These are phyloP conservation scores for Triplophysa siluroides DNA, from an alignment of 2,113 vertebrate species.

Conservation along the genomic window DNA sequence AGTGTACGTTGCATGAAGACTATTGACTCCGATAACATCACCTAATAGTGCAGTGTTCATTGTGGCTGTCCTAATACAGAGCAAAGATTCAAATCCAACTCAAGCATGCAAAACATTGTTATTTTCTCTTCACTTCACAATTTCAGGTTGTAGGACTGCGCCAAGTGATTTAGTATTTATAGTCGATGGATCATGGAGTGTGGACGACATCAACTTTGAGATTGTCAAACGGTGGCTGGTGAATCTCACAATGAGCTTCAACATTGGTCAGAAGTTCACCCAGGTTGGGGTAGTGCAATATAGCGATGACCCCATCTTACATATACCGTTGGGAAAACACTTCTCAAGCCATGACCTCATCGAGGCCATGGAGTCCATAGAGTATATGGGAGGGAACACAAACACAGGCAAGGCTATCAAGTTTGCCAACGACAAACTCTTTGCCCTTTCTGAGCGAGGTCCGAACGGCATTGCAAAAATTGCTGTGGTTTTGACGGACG, in stretches of 20 bases:
- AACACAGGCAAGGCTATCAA: conserved; percentile 91
- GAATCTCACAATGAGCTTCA: conserved; percentile 93
- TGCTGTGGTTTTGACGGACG: conserved; percentile 93
- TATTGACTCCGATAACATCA: conserved; percentile 49
- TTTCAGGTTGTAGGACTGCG: conserved; percentile 90
- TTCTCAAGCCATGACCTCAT: conserved; percentile 79
- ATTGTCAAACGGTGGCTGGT: conserved; percentile 95
- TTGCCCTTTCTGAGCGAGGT: conserved; percentile 89
- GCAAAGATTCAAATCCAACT: background rate
- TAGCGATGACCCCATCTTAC: conserved; percentile 88
- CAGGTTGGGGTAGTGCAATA: conserved; percentile 96
- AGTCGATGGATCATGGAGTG: conserved; percentile 95
- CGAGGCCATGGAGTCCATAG: conserved; percentile 83
- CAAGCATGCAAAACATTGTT: background rate
- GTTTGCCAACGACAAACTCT: conserved; percentile 89
- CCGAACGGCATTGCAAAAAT: conserved; percentile 83
- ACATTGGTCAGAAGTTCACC: conserved; percentile 93
- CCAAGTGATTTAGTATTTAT: conserved; percentile 94
- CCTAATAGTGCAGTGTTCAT: conserved; percentile 33
- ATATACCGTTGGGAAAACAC: conserved; percentile 88
- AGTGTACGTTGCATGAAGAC: conserved; percentile 54
- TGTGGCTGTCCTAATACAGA: conserved; percentile 29
- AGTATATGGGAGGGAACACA: conserved; percentile 94
- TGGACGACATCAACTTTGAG: conserved; percentile 94
- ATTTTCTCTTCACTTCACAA: conserved; percentile 56